Evolutionary conservation across 1,140 invertebrate species (phyloP).

Genomic region (Cyclargus thomasi): DNA sequence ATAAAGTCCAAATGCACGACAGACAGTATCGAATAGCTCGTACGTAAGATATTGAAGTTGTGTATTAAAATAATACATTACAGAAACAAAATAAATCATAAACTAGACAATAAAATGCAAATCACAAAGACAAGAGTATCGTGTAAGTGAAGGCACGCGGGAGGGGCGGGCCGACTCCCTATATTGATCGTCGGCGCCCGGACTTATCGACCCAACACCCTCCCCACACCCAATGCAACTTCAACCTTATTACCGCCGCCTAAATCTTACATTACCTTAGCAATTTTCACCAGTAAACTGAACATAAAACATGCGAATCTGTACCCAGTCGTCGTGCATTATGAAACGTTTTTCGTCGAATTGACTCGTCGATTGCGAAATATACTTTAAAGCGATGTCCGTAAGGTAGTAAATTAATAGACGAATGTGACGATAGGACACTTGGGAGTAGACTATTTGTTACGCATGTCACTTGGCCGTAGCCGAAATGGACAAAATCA

Average conservation of each 20-base stretch:
- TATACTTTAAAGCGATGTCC: conserved; percentile 53
- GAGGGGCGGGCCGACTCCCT: conserved; percentile 47
- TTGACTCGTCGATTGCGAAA: conserved; percentile 43
- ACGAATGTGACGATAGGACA: conserved; percentile 40
- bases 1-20: too few species aligned
- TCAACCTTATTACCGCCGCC: conserved; percentile 45
- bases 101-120: conserved; percentile 6
- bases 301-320: conserved; percentile 43
- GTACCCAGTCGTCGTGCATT: conserved; percentile 52
- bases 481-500: conserved; percentile 25
- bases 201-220: conserved; percentile 58
- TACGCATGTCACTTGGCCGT: conserved; percentile 58
- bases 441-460: conserved; percentile 41
- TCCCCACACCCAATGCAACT: conserved; percentile 38
- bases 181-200: conserved; percentile 60
- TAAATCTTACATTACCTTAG: conserved; percentile 35
- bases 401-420: conserved; percentile 45
- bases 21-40: neutral
- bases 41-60: neutral
- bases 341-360: conserved; percentile 47
- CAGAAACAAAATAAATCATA: conserved; percentile 7
- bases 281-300: conserved; percentile 20
- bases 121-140: conserved; percentile 18
- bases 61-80: neutral
- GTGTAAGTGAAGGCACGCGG: conserved; percentile 42